Percentiles rank a stretch among this genome's conserved stretches.
Evolutionary conservation across 2,113 vertebrate genomes (phyloP).

Genomic region (Oncorhynchus kisutch): DNA sequence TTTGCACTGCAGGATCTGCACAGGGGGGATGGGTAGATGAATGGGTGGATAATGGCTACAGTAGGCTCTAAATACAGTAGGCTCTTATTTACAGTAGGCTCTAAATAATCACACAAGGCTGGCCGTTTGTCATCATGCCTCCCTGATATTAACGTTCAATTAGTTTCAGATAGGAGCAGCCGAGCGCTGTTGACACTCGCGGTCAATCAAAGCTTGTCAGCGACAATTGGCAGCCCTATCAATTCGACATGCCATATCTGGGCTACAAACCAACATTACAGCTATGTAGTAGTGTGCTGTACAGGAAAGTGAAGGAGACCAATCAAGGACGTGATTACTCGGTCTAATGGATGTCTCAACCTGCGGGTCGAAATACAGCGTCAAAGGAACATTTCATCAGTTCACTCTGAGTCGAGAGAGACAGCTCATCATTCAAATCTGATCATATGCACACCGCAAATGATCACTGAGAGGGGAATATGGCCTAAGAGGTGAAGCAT

Average conservation of each 20-base stretch:
- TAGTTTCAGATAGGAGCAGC: conserved; percentile 58
- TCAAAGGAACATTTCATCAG: not conserved
- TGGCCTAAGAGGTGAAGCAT: not conserved
- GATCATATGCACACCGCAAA: not conserved
- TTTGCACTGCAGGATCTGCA: too few relatives aligned
- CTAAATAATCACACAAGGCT: conserved; percentile 48
- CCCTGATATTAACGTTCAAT: conserved; percentile 60
- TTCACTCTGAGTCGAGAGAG: conserved; percentile 1
- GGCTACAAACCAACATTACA: conserved; percentile 43
- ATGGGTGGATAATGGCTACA: too few relatives aligned
- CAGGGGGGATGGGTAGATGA: too few relatives aligned
- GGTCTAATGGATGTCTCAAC: conserved; percentile 34
- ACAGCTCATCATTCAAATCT: conserved; percentile 6
- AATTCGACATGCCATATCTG: conserved; percentile 7
- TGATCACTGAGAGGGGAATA: not conserved
- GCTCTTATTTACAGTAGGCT: conserved; percentile 2
- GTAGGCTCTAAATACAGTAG: conserved; percentile 34
- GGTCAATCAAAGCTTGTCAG: conserved; percentile 60
- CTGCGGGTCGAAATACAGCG: not conserved
- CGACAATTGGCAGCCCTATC: conserved; percentile 46
- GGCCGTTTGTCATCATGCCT: conserved; percentile 52
- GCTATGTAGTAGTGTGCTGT: not conserved
- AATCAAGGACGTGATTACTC: conserved; percentile 5
- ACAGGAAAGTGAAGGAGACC: not conserved
- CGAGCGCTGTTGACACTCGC: conserved; percentile 27